Evolutionary conservation across 2,113 vertebrate species (phyloP).

Genomic region (Melanerpes formicivorus): DNA sequence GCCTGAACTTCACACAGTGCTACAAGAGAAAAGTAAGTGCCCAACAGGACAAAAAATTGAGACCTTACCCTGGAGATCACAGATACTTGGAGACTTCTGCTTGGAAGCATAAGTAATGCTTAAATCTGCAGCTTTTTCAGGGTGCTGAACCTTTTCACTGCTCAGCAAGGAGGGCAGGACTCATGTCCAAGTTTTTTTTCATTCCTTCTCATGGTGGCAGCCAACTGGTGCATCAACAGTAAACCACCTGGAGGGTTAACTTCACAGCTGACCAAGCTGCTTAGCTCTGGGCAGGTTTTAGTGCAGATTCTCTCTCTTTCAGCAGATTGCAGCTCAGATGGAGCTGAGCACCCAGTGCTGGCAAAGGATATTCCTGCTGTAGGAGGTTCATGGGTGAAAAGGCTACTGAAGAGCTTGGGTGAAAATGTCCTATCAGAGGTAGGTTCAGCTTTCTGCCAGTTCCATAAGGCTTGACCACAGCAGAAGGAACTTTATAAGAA

Average conservation of each 20-base stretch:
- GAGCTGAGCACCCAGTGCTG: rapidly evolving
- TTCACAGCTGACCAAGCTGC: neutral
- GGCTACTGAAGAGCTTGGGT: neutral
- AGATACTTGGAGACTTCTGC: neutral
- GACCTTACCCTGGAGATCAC: neutral
- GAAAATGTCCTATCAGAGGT: neutral
- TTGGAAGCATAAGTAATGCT: neutral
- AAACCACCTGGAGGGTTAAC: neutral
- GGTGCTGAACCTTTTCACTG: neutral
- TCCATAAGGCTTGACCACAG: neutral
- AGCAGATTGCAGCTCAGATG: neutral
- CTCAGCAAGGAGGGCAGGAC: neutral
- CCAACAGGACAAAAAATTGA: neutral
- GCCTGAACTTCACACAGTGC: neutral
- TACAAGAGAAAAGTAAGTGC: neutral
- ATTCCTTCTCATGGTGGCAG: neutral
- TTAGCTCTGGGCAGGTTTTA: neutral
- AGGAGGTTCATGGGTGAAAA: neutral
- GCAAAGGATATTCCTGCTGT: neutral
- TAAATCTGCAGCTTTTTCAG: neutral
- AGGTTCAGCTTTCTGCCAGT: neutral
- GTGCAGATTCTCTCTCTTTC: rapidly evolving
- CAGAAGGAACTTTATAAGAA: neutral
- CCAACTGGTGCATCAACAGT: neutral
- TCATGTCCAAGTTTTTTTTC: neutral